Conservation (phyloP, 1,140 invertebrate genomes). For the Meloidogyne hapla region DNA sequence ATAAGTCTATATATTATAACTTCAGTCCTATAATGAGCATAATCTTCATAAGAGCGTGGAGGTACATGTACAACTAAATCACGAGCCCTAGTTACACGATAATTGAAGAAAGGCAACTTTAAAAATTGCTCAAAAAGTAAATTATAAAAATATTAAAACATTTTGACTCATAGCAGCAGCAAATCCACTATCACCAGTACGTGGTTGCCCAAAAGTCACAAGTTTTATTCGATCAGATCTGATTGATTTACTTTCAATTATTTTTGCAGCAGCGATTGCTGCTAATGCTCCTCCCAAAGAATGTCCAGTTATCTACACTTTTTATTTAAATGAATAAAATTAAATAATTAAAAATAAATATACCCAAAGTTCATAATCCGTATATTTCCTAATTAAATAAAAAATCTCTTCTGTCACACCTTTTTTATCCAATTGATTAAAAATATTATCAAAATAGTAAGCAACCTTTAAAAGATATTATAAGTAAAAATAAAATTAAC, state of each 20-base stretch:
- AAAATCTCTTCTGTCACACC: constrained; percentile 15
- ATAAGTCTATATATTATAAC: constrained; percentile 29
- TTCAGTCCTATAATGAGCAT: constrained; percentile 43
- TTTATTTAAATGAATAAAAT: background rate
- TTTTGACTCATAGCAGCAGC: constrained; percentile 37
- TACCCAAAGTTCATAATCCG: constrained; percentile 30
- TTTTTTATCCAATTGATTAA: constrained; percentile 16
- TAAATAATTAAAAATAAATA: too few relatives aligned
- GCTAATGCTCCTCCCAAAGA: constrained; percentile 32
- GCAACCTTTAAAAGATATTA: constrained; percentile 16
- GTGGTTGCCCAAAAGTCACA: constrained; percentile 52
- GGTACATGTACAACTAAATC: constrained; percentile 49
- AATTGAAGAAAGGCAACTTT: constrained; percentile 15
- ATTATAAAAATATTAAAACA: background rate
- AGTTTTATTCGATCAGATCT: constrained; percentile 37
- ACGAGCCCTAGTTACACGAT: constrained; percentile 42
- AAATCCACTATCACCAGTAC: constrained; percentile 46
- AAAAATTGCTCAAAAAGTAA: background rate
- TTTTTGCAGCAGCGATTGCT: constrained; percentile 25
- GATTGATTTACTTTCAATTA: constrained; percentile 32
- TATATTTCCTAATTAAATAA: background rate
- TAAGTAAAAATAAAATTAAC: background rate
- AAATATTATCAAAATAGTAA: constrained; percentile 16
- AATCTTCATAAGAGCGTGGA: constrained; percentile 37
- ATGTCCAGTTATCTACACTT: constrained; percentile 32